Evolutionary conservation across 23 tunicate species (phyloP), one percentile per base, ranked within the genome.

Genomic region (Aplidium turbinatum): DNA sequence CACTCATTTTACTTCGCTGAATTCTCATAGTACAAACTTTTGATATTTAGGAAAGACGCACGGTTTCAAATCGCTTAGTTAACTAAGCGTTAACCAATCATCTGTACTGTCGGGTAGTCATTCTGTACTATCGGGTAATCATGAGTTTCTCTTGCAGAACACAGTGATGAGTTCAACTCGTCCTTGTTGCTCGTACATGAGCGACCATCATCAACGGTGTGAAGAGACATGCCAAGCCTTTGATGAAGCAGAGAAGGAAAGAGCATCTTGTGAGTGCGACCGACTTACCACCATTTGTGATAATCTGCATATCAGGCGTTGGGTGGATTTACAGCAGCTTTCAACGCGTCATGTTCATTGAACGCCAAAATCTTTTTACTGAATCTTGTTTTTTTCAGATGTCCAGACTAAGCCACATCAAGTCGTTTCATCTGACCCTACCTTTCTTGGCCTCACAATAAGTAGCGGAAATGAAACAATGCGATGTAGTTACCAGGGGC

Each of bases 211-310:
- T 65, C 50, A 7, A 11, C n/a, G 9, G 28, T 19, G 11, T 18
- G 50, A 65, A 65, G 72, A 65, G 22, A 28, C 3, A 9, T 65
- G 5, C 28, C 29, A 65, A n/a, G 50, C 18, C 2, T 65, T 35
- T 35, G 72, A 65, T 29, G 24, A 65, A 35, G 50, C 36, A 65
- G 72, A 65, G 24, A 65, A 65, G 22, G 25, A 65, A 38, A n/a
- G 48, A 65, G 27, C 38, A 11, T 2, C 7, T 35, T 3, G 72
- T 65, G 22, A 54, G 61, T 54, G 18, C 6, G 23, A 13, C 61
- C 5, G 21, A 25, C 16, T 42, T 42, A 11, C 16, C 16, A 42
- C 50, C 11, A 16, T 11, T 11, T 42, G 50, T 42, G 50, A 16
- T 16, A 42, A 9, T 42, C 50, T 42, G 50, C 50, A 42, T 42